Base-by-base conservation (phyloP, 2,113 vertebrate genomes). In the Ciconia stormi region DNA sequence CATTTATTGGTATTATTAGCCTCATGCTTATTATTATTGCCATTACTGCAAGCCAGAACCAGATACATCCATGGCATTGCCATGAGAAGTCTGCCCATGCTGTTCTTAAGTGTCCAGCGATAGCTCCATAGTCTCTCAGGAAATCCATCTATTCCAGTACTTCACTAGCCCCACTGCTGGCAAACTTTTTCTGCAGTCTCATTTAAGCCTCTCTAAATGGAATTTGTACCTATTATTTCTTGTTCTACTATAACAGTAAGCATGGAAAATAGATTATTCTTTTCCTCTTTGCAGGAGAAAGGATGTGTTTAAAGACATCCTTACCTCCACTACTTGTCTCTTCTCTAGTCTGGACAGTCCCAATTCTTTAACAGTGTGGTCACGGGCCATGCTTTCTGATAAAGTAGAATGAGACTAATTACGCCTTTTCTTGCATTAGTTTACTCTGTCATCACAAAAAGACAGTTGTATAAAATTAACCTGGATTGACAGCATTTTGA, bases 281-380 rank as follows among this genome's bases (percentile, higher is more conserved):
- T 91, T 87, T 93, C 61, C 56, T 80, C 66, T 89, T 15, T 58
- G 23, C 16, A 87, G 85, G 91, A 95, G 88, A 89, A 91, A 91
- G 71, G 91, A 89, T 91, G 81, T 83, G 71, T 91, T 89, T 89
- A 76, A 89, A 76, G 77, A 86, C 95, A 87, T 89, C 81, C 56
- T 87, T 89, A 91, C 88, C 81, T 89, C 77, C 85, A 72, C 88
- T 80, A 80, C 72, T 87, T 80, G 50, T 79, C 55, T 93, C 62
- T 83, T 87, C 81, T 80, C 85, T 89, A 95, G 47, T 67, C 56
- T 91, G 77, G 88, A 58, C 62, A 95, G 67, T 80, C 34, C n/a
- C 76, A 91, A 32, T 19, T 82, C 80, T 73, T 85, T 91, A 89
- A 63, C 46, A 83, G 67, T 49, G 46, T 80, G 36, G 77, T 91